Base-by-base conservation (phyloP, 2,113 vertebrate genomes). In the Vanacampus margaritifer region DNA sequence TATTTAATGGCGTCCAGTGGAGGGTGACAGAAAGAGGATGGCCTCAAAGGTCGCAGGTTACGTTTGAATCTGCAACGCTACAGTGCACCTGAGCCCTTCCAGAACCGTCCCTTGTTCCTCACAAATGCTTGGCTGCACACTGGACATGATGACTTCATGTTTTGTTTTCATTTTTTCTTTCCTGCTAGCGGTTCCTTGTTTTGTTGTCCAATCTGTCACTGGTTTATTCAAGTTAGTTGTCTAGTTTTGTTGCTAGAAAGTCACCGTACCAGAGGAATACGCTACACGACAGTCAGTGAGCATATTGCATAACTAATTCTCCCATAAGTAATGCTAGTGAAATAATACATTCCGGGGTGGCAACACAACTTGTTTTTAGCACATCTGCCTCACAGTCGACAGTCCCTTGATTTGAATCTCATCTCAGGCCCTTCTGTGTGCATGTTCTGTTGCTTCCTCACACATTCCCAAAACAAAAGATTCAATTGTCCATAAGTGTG, bases 41-140 rank as follows among this genome's bases (percentile, higher is more conserved):
- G 71, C 68, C 60, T 64, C n/a, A 69, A 78, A 78, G 75, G 74
- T 60, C 60, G 64, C 48, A 1, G 58, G 21, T 65, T 71, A 60
- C 72, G 71, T 75, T 74, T 71, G 68, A 86, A 83, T 79, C 69
- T 26, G 67, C 35, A 71, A 69, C 36, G 62, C 66, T 63, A 65
- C 71, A 62, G 59, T 68, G 72, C 80, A 82, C 80, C 85, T 80
- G 79, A 74, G 62, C 65, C 51, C 53, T 66, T 65, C 50, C 10
- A 26, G 64, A 56, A 6, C 65, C 12, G 23, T 54, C 16, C 12
- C 4, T 70, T 6, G 21, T 39, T 21, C 2, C 37, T 5, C 9
- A 17, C 36, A 78, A 75, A 68, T 51, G 75, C 53, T 67, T 45
- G n/a, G 58, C 72, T 74, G 72, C 73, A 65, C 71, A 32, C 70